Base-by-base conservation (phyloP, 2,888 invertebrate genomes). In the Tetropium fuscum region DNA sequence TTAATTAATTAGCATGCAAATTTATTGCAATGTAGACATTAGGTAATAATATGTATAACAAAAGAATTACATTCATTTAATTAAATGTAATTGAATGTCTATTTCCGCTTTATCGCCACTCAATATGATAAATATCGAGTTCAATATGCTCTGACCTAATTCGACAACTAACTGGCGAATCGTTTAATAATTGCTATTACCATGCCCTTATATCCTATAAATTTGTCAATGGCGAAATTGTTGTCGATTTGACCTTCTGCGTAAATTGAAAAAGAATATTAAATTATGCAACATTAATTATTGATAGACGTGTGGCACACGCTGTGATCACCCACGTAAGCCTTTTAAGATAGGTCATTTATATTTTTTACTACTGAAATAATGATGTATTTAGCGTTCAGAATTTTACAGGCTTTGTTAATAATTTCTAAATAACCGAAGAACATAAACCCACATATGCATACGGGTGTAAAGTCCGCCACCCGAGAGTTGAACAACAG, bases 61-160 rank as follows among this genome's bases (percentile, higher is more conserved):
- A 63, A 57, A 49, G 53, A 63, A 63, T 63, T 63, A 53, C 45
- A 53, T 53, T 58, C n/a, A n/a, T n/a, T n/a, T n/a, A n/a, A n/a
- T n/a, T n/a, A n/a, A n/a, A n/a, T n/a, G n/a, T 41, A 59, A 25
- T 61, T 56, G 56, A 64, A 59, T 34, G 53, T 38, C 53, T 54
- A 60, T 64, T 61, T 64, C 62, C 64, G 57, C 62, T 53, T 22
- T 58, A 48, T 34, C 22, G 36, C 10, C 38, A 48, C 20, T 63
- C 34, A 25, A 51, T 53, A 34, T 19, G 6, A n/a, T n/a, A n/a
- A n/a, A n/a, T n/a, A n/a, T n/a, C n/a, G 30, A 34, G 61, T 57
- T 62, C 61, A 53, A 49, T 62, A 60, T 60, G 62, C 62, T 25
- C 40, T 51, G 49, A 40, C 49, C 49, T 18, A 40, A 40, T 25